Percentiles rank a stretch among this genome's conserved stretches.
These are phyloP conservation scores for Ornithorhynchus anatinus DNA, from an alignment of 2,113 vertebrate species.

Conservation along the genomic window DNA sequence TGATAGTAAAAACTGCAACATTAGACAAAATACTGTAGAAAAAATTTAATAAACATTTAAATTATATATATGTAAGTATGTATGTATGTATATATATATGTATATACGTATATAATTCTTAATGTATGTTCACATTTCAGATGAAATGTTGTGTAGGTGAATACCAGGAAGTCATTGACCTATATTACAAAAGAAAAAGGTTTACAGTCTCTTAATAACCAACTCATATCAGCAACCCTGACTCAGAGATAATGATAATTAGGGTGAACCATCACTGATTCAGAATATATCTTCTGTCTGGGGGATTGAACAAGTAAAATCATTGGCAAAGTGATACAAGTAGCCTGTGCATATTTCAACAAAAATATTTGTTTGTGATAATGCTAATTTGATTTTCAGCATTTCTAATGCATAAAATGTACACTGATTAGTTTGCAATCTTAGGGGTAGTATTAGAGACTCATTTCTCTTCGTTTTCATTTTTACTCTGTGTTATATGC, in stretches of 20 bases:
- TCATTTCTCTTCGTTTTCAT: no score
- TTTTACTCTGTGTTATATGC: no score
- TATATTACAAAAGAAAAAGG: not conserved
- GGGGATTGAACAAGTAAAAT: not conserved
- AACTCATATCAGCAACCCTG: not conserved
- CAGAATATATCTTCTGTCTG: not conserved
- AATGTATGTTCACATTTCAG: not conserved
- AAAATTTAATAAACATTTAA: conserved; percentile 6
- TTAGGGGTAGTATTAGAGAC: no score
- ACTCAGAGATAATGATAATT: not conserved
- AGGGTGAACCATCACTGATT: not conserved
- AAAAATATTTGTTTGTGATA: no score
- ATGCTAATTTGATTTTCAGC: no score
- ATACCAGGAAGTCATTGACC: conserved; percentile 3
- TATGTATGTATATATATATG: no score
- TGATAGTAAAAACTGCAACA: conserved; percentile 8
- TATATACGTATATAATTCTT: no score
- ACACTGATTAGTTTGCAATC: no score
- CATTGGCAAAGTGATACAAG: not conserved
- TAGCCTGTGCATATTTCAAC: not conserved
- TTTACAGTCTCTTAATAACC: conserved; percentile 5
- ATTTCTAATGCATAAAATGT: no score
- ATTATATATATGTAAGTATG: conserved; percentile 33
- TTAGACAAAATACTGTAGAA: not conserved
- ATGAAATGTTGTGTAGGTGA: not conserved